phyloP scores from a whole-genome alignment of 1,140 invertebrate species.

The Cepaea nemoralis region DNA sequence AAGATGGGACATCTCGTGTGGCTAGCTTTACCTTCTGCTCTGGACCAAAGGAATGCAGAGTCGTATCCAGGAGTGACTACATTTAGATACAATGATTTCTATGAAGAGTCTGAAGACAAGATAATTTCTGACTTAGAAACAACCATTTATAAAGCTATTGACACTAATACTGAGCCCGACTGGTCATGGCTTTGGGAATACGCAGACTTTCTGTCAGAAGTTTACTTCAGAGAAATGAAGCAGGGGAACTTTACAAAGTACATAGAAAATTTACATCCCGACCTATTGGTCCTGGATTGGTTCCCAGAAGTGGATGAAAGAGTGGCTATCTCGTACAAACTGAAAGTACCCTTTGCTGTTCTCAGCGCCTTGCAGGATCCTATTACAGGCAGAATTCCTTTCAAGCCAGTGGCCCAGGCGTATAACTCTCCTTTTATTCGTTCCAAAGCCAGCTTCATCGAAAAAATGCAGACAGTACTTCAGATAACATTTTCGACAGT shows the following conservation, averaged over 20 bases:
- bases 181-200: background rate
- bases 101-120: background rate
- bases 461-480: background rate
- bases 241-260: no score
- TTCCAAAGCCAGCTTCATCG: slow-evolving; percentile 19
- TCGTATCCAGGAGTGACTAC: slow-evolving; percentile 40
- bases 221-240: no score
- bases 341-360: slow-evolving; percentile 39
- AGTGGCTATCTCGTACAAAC: slow-evolving; percentile 31
- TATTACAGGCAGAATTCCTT: background rate
- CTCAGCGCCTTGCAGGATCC: slow-evolving; percentile 13
- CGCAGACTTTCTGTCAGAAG: background rate
- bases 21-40: background rate
- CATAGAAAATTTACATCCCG: background rate
- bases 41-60: slow-evolving; percentile 49
- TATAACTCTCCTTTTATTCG: background rate
- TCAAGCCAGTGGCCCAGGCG: background rate
- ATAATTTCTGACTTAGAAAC: background rate
- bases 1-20: background rate
- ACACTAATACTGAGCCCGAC: background rate
- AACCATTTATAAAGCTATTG: background rate
- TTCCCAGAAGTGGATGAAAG: slow-evolving; percentile 7
- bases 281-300: slow-evolving; percentile 38
- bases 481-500: background rate
- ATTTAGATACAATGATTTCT: slow-evolving; percentile 31